phyloP scores from a whole-genome alignment of 2,888 invertebrate genomes.

The Luffia ferchaultella region DNA sequence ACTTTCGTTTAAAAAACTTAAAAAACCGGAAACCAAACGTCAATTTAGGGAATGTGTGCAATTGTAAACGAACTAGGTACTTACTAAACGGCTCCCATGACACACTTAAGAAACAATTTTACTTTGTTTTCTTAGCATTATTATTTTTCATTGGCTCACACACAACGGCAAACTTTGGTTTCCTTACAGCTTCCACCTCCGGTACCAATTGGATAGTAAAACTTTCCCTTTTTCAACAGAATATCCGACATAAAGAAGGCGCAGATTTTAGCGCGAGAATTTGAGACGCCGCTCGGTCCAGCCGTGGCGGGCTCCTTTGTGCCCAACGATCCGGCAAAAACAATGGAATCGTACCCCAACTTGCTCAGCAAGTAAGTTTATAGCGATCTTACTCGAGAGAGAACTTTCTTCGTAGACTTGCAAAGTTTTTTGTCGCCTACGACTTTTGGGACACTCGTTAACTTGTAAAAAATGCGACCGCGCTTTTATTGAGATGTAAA shows the following conservation, averaged over 20 bases:
- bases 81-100: background rate
- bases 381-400: background rate
- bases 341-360: constrained; percentile 78
- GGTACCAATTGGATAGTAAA: background rate
- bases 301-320: constrained; percentile 87
- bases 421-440: background rate
- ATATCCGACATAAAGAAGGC: constrained; percentile 76
- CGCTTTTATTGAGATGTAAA: background rate
- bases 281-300: constrained; percentile 88
- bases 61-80: background rate
- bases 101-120: background rate
- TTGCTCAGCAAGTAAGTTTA: constrained; percentile 75
- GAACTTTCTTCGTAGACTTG: background rate
- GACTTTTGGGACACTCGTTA: background rate
- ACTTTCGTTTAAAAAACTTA: no score
- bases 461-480: background rate
- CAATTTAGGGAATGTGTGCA: background rate
- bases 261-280: constrained; percentile 71
- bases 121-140: background rate
- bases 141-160: background rate
- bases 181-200: background rate
- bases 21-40: no score
- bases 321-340: constrained; percentile 79
- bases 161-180: background rate
- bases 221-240: constrained; percentile 33